Evolutionary conservation across 2,888 invertebrate species (phyloP), one percentile per base, ranked within the genome.

Genomic region (Meghimatium bilineatum): DNA sequence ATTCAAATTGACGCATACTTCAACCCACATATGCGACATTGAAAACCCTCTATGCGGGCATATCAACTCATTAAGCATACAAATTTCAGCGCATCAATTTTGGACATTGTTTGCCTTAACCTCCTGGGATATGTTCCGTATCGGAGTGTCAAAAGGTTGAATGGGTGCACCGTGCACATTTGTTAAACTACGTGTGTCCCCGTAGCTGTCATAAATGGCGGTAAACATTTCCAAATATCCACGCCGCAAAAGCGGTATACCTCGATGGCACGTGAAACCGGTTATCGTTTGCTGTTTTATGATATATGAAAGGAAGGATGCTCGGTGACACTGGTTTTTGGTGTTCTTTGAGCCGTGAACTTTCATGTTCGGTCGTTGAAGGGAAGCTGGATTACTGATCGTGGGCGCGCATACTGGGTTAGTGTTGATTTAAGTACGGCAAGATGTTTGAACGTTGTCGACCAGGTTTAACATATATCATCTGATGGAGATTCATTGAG

Each of bases 261-360:
- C 20, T 38, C 38, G n/a, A 6, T 38, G 71, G 71, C 71, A 71
- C 23, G 38, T 38, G 71, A 71, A 71, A 71, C 71, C 71, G 71
- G 71, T 71, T 38, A 71, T 38, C 71, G 71, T 38, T 36, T 71
- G 71, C 20, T 38, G 36, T 23, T 71, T 71, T 71, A 20, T 71
- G 71, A 8, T 26, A 36, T 38, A 23, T 71, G 29, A 38, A 36
- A 26, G 38, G 38, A 10, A 23, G 38, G 36, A 71, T 38, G 71
- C 38, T 12, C 20, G 36, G 5, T 71, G 10, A 38, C 71, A 71
- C 10, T 71, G 17, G 20, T 36, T 36, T 71, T 2, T 23, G 17
- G 71, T 38, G 20, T 38, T 26, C 26, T 69, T 36, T 71, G 26
- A 23, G 38, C 23, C 38, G 71, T 71, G 0, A n/a, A 38, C 17